These are phyloP conservation scores for Channa maculata DNA, from an alignment of 2,113 vertebrate species.

Conservation along the genomic window DNA sequence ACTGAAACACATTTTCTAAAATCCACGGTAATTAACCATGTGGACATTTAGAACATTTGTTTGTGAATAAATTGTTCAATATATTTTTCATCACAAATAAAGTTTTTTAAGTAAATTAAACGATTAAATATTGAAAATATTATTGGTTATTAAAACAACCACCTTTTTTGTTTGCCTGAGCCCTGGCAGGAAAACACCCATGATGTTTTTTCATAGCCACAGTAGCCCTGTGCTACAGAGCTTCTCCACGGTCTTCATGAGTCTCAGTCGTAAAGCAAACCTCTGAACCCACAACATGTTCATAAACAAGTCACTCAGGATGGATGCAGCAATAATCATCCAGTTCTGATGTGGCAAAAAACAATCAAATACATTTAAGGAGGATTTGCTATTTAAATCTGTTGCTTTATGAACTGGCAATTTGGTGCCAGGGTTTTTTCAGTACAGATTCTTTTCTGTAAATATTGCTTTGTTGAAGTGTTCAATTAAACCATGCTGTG, in stretches of 20 bases:
- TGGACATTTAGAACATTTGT: too few relatives aligned
- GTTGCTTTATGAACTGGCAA: slow-evolving; percentile 4
- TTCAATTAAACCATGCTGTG: not conserved
- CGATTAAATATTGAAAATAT: too few relatives aligned
- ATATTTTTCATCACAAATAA: too few relatives aligned
- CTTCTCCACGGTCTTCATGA: slow-evolving; percentile 71
- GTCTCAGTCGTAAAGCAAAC: slow-evolving; percentile 58
- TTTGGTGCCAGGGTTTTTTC: too few relatives aligned
- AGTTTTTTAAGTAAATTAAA: too few relatives aligned
- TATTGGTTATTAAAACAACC: not conserved
- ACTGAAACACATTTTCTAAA: not conserved
- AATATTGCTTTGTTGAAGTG: slow-evolving; percentile 32
- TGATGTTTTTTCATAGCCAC: slow-evolving; percentile 72
- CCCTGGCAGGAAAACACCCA: slow-evolving; percentile 58
- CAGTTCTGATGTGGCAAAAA: slow-evolving; percentile 38
- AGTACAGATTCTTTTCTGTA: not conserved
- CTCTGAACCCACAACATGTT: slow-evolving; percentile 71
- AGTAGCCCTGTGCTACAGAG: slow-evolving; percentile 59
- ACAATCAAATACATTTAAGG: slow-evolving; percentile 20
- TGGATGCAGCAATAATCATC: slow-evolving; percentile 34
- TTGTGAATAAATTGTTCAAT: too few relatives aligned
- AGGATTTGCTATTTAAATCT: slow-evolving; percentile 42
- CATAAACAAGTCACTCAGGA: slow-evolving; percentile 63
- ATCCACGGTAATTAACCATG: not conserved
- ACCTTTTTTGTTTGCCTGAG: slow-evolving; percentile 55